A percentile compares a stretch with the other conserved stretches of the same genome.
These are phyloP conservation scores for Lamellibrachia satsuma DNA, from an alignment of 2,888 invertebrate genomes.

Conservation along the genomic window DNA sequence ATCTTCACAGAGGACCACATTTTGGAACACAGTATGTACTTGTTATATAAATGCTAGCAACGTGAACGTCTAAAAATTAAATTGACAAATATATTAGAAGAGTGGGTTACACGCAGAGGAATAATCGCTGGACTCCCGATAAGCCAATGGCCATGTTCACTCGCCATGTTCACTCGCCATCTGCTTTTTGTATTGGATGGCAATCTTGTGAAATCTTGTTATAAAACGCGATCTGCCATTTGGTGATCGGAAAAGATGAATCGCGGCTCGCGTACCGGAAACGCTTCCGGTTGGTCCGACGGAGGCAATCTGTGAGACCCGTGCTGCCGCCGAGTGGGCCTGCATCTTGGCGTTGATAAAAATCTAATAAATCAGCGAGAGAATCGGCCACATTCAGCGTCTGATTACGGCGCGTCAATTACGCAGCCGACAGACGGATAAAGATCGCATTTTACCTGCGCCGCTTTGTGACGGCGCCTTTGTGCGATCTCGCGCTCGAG, in stretches of 20 bases:
- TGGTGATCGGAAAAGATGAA: background rate
- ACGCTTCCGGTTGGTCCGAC: background rate
- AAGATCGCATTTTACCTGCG: slow-evolving; percentile 13
- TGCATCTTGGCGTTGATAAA: slow-evolving; percentile 6
- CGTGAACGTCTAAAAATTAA: too few relatives aligned
- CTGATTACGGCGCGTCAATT: slow-evolving; percentile 13
- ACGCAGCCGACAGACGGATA: background rate
- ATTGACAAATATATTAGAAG: too few relatives aligned
- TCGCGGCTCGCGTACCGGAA: background rate
- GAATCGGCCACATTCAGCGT: slow-evolving; percentile 3
- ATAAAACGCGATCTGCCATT: background rate
- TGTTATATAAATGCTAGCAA: too few relatives aligned
- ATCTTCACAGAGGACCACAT: too few relatives aligned
- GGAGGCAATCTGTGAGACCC: background rate
- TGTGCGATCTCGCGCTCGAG: background rate
- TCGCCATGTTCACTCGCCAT: too few relatives aligned
- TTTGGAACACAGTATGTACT: too few relatives aligned
- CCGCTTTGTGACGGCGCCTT: background rate
- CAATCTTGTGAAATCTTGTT: too few relatives aligned
- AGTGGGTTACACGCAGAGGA: too few relatives aligned
- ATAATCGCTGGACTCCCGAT: too few relatives aligned
- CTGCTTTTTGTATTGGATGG: too few relatives aligned
- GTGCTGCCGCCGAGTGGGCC: background rate
- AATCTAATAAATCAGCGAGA: slow-evolving; percentile 13
- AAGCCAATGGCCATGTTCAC: too few relatives aligned